These are phyloP conservation scores for Sisyra terminalis DNA, from an alignment of 2,888 invertebrate genomes.

Conservation along the genomic window DNA sequence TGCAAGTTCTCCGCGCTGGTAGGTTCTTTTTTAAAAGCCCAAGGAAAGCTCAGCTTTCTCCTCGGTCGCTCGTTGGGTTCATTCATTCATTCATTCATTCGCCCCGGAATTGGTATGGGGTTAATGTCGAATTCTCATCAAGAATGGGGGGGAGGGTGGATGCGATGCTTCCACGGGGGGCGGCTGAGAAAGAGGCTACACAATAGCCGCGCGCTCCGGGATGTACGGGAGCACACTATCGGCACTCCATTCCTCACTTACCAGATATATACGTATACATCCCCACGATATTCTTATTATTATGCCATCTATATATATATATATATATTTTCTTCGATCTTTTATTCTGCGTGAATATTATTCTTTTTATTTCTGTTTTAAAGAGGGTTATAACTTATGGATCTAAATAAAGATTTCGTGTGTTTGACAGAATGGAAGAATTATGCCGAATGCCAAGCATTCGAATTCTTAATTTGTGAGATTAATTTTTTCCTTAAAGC, in stretches of 20 bases:
- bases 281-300: constrained; percentile 20
- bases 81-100: too few relatives aligned
- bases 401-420: background rate
- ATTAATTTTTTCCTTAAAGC: too few relatives aligned
- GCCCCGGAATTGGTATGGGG: background rate
- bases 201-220: constrained; percentile 14
- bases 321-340: constrained; percentile 1
- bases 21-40: constrained; percentile 14
- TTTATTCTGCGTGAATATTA: constrained; percentile 1
- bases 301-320: too few relatives aligned
- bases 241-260: constrained; percentile 19
- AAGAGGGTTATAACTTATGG: background rate
- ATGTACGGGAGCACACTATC: constrained; percentile 22
- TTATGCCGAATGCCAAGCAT: too few relatives aligned
- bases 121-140: constrained; percentile 9
- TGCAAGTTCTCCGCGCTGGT: background rate
- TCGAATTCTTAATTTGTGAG: too few relatives aligned
- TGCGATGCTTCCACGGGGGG: background rate
- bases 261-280: too few relatives aligned
- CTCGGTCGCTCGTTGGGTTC: too few relatives aligned
- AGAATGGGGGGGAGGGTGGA: background rate
- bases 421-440: constrained; percentile 1
- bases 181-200: background rate
- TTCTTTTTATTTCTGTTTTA: too few relatives aligned
- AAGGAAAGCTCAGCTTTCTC: too few relatives aligned